Conservation (phyloP, 2,113 vertebrate species). For the Stomatorhinus ivindoensis region DNA sequence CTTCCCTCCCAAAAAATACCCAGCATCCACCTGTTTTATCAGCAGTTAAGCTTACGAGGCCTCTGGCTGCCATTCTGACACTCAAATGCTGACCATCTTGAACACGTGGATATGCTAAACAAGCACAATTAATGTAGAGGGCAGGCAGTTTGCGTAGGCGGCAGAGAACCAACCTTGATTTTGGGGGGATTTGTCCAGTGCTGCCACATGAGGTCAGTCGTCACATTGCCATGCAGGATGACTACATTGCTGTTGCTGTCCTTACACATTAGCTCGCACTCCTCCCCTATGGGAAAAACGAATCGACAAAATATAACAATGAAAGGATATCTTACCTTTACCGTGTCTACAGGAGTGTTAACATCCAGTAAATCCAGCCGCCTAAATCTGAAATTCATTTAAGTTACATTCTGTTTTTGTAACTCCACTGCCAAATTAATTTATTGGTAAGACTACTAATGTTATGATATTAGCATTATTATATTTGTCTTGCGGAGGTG, state of each 20-base stretch:
- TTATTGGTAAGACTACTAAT: background rate
- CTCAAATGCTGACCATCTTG: background rate
- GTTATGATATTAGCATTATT: background rate
- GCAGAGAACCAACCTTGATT: constrained; percentile 73
- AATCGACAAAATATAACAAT: too few species aligned
- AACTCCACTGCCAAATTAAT: background rate
- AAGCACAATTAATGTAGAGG: background rate
- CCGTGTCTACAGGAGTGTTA: background rate
- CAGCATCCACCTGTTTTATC: background rate
- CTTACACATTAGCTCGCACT: constrained; percentile 80
- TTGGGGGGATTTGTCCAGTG: constrained; percentile 89
- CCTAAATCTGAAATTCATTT: background rate
- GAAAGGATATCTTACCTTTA: background rate
- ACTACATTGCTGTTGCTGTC: constrained; percentile 83
- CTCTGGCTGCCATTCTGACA: background rate
- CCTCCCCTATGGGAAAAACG: constrained; percentile 64
- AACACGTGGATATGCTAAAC: background rate
- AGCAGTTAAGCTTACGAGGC: background rate
- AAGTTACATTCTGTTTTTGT: background rate
- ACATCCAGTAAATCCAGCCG: background rate
- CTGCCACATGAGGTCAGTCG: constrained; percentile 58
- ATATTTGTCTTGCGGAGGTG: background rate
- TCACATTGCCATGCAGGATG: constrained; percentile 79
- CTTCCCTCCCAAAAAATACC: background rate
- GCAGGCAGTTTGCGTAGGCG: background rate